phyloP scores from a whole-genome alignment of 1,140 invertebrate species.

The Chrysoperla carnea region DNA sequence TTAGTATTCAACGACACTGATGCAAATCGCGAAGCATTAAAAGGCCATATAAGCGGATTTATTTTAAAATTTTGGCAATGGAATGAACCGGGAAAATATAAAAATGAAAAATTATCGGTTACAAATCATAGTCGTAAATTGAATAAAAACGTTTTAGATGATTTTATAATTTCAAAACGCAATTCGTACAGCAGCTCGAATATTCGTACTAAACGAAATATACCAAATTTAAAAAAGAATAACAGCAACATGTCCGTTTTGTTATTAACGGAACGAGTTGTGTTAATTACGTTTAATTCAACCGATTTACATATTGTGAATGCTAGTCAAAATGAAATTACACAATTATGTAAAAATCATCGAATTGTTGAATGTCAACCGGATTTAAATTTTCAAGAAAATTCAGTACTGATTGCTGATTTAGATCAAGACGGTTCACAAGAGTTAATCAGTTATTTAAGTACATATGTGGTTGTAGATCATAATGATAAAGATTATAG shows the following conservation, averaged over 20 bases:
- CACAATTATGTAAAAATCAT: constrained; percentile 43
- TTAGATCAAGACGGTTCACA: constrained; percentile 50
- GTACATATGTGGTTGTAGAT: constrained; percentile 35
- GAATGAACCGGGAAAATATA: constrained; percentile 19
- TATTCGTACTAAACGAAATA: constrained; percentile 6
- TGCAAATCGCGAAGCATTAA: constrained; percentile 20
- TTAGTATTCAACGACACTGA: constrained; percentile 28
- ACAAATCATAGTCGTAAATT: not conserved
- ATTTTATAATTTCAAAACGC: not conserved
- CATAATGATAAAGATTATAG: constrained; percentile 23
- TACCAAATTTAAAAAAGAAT: constrained; percentile 7
- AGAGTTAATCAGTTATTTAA: constrained; percentile 55
- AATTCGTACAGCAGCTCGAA: not conserved
- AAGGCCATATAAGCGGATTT: constrained; percentile 45
- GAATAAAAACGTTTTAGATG: not conserved
- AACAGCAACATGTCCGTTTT: constrained; percentile 18
- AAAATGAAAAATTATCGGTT: not conserved
- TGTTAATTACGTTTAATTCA: constrained; percentile 55
- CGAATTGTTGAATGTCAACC: constrained; percentile 46
- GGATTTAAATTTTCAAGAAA: constrained; percentile 44
- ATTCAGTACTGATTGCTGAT: constrained; percentile 49
- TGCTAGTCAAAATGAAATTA: constrained; percentile 49
- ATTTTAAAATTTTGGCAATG: constrained; percentile 67
- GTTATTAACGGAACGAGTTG: constrained; percentile 47
- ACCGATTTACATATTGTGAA: constrained; percentile 52